phyloP scores from a whole-genome alignment of 2,888 invertebrate genomes.

The Caenorhabditis imperialis region DNA sequence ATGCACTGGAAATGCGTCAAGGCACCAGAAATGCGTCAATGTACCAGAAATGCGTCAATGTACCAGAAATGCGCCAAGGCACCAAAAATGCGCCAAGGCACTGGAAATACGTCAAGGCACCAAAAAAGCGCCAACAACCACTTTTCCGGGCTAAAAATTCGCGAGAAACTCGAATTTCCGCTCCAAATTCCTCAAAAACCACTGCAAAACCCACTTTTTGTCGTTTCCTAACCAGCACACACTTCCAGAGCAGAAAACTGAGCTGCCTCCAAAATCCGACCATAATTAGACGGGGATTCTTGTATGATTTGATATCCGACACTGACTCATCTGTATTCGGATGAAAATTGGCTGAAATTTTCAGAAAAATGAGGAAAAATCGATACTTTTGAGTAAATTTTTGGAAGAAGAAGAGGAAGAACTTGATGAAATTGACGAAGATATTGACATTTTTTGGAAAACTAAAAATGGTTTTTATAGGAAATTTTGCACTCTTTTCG shows the following conservation, averaged over 20 bases:
- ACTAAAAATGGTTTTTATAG: background rate
- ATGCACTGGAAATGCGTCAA: background rate
- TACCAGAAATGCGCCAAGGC: background rate
- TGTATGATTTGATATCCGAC: constrained; percentile 24
- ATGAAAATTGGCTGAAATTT: background rate
- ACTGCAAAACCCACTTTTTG: constrained; percentile 79
- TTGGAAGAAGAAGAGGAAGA: constrained; percentile 1
- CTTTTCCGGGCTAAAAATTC: constrained; percentile 1
- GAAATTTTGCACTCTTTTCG: too few relatives aligned
- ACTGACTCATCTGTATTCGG: constrained; percentile 30
- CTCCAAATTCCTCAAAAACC: background rate
- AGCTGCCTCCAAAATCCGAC: constrained; percentile 78
- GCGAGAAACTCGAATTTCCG: background rate
- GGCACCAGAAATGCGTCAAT: too few relatives aligned
- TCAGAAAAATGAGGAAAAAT: background rate
- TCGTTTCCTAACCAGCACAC: constrained; percentile 78
- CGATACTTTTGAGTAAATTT: background rate
- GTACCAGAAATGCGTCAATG: too few relatives aligned
- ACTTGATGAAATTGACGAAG: too few relatives aligned
- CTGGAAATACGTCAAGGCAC: background rate
- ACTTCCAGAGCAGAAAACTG: constrained; percentile 79
- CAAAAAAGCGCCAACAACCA: too few relatives aligned
- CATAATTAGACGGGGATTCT: constrained; percentile 48
- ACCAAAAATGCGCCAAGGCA: background rate
- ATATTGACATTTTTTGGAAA: background rate